These are phyloP conservation scores for Acleris cristana DNA, from an alignment of 2,888 invertebrate species.

Conservation along the genomic window DNA sequence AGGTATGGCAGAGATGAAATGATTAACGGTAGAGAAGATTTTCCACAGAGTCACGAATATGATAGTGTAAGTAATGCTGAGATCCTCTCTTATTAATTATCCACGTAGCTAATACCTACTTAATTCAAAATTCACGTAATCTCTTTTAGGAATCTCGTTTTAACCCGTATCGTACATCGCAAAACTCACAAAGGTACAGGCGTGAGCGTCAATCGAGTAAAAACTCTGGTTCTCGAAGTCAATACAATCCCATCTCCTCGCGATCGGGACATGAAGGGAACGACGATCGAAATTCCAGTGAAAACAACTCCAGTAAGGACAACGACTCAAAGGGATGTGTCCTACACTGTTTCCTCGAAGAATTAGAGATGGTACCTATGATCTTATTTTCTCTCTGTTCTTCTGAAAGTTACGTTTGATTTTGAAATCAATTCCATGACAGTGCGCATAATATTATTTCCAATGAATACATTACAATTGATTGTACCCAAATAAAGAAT, in stretches of 20 bases:
- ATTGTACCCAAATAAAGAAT: no score
- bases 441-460: no score
- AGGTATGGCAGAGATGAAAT: slow-evolving; percentile 47
- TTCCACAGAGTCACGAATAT: slow-evolving; percentile 57
- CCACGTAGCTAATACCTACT: not conserved
- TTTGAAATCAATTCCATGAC: no score
- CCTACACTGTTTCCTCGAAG: slow-evolving; percentile 88
- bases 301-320: slow-evolving; percentile 57
- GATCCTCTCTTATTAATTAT: not conserved
- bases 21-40: slow-evolving; percentile 55
- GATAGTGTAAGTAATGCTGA: slow-evolving; percentile 58
- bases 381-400: not conserved
- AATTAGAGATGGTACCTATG: slow-evolving; percentile 86
- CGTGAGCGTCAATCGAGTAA: slow-evolving; percentile 61
- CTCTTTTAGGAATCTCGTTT: slow-evolving; percentile 44
- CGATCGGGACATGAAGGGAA: slow-evolving; percentile 51
- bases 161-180: slow-evolving; percentile 53
- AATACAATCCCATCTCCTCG: slow-evolving; percentile 71
- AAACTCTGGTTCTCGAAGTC: slow-evolving; percentile 74
- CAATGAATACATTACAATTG: no score
- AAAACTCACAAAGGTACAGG: slow-evolving; percentile 59
- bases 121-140: not conserved
- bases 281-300: slow-evolving; percentile 57
- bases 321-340: slow-evolving; percentile 78
- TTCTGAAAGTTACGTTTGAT: not conserved